Percentiles rank a stretch among this genome's conserved stretches.
phyloP scores from a whole-genome alignment of 2,888 invertebrate species.

The Acanthosepion lycidas region DNA sequence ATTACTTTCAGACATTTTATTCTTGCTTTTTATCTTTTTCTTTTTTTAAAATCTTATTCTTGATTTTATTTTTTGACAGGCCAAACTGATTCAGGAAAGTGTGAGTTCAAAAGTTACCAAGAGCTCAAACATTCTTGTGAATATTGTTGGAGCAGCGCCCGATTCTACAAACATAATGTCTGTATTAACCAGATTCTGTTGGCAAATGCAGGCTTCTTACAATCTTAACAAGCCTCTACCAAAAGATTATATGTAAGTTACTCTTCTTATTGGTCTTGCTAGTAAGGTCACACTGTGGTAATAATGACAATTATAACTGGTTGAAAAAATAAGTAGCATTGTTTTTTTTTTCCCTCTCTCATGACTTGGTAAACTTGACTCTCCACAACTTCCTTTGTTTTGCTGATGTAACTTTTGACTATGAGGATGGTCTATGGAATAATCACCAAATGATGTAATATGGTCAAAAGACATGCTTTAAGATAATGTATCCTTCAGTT shows the following conservation, averaged over 20 bases:
- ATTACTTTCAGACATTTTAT: neutral
- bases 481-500: too few relatives aligned
- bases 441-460: too few relatives aligned
- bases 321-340: too few relatives aligned
- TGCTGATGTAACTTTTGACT: too few relatives aligned
- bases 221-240: conserved; percentile 62
- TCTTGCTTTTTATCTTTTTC: neutral
- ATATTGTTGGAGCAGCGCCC: conserved; percentile 72
- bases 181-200: conserved; percentile 66
- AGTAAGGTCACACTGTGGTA: neutral
- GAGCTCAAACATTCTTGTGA: conserved; percentile 61
- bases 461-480: too few relatives aligned
- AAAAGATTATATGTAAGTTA: conserved; percentile 69
- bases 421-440: too few relatives aligned
- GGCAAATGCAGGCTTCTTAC: conserved; percentile 66
- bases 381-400: too few relatives aligned
- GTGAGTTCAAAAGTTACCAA: conserved; percentile 56
- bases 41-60: neutral
- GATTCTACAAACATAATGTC: conserved; percentile 69
- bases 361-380: too few relatives aligned
- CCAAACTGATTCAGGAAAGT: conserved; percentile 62
- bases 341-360: too few relatives aligned
- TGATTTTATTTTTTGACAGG: conserved; percentile 55
- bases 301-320: neutral
- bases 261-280: neutral